A percentile compares a stretch with the other conserved stretches of the same genome.
Evolutionary conservation across 92 coral and sea anemone genomes (phyloP).

Genomic region (Ricordea florida): DNA sequence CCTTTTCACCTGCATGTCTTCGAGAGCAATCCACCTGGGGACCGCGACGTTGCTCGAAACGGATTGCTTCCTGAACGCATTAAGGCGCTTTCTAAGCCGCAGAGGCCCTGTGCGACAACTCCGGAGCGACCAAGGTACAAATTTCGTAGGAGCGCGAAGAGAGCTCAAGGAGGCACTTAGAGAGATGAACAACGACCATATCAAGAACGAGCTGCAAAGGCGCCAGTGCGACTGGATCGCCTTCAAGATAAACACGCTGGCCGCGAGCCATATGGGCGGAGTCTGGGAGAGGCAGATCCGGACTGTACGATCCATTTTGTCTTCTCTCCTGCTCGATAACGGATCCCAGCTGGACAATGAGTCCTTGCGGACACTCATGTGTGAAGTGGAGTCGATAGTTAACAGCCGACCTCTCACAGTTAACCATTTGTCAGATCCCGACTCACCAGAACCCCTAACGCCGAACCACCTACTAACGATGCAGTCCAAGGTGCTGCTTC

Average conservation of each 20-base stretch:
- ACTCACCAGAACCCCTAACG: neutral
- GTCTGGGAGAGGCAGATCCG: neutral
- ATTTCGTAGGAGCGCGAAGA: conserved; percentile 23
- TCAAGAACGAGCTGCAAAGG: neutral
- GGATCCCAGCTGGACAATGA: neutral
- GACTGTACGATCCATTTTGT: neutral
- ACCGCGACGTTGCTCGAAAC: conserved; percentile 46
- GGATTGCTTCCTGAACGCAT: conserved; percentile 54
- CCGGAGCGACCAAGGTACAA: conserved; percentile 22
- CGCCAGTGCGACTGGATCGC: conserved; percentile 15
- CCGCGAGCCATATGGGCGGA: neutral
- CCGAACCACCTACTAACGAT: neutral
- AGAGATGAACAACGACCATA: neutral
- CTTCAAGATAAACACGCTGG: neutral
- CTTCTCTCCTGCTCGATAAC: neutral
- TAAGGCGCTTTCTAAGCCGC: conserved; percentile 43
- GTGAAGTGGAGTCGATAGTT: neutral
- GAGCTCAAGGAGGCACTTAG: conserved; percentile 3
- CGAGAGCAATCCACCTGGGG: conserved; percentile 57
- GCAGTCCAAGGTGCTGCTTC: neutral
- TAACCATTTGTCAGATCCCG: neutral
- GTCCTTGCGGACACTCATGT: neutral
- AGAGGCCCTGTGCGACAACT: conserved; percentile 45
- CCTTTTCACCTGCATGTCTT: conserved; percentile 56
- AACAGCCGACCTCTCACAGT: neutral